Conservation (phyloP, 2,113 vertebrate genomes). For the Ctenomys sociabilis region DNA sequence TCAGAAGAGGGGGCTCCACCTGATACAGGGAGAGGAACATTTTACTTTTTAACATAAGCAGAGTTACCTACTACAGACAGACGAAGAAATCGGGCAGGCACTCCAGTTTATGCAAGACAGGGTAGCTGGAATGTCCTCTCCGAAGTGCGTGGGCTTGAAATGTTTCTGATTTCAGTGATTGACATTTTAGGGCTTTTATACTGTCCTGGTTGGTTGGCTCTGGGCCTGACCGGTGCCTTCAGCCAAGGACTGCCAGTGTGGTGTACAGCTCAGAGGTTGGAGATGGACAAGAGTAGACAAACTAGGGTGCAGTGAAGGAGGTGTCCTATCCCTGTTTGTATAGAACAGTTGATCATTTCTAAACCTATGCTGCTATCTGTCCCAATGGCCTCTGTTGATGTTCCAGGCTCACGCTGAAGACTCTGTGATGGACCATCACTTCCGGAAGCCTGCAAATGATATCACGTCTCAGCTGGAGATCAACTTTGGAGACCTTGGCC, state of each 20-base stretch:
- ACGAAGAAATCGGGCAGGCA: not conserved
- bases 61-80: not conserved
- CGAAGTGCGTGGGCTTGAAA: not conserved
- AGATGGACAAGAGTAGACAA: no score
- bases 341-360: not conserved
- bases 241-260: not conserved
- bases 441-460: conserved; percentile 99
- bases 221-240: not conserved
- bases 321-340: no score
- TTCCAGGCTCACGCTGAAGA: conserved; percentile 90
- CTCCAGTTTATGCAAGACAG: not conserved
- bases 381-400: not conserved
- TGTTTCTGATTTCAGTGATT: not conserved
- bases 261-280: not conserved
- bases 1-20: not conserved
- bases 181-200: not conserved
- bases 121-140: not conserved
- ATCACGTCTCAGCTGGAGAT: conserved; percentile 99
- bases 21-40: not conserved
- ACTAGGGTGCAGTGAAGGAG: no score
- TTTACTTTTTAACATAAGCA: not conserved
- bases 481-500: conserved; percentile 98
- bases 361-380: not conserved
- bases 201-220: not conserved
- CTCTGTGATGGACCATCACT: conserved; percentile 95